Conservation (phyloP, 2,888 invertebrate species). For the Idaea biselata region DNA sequence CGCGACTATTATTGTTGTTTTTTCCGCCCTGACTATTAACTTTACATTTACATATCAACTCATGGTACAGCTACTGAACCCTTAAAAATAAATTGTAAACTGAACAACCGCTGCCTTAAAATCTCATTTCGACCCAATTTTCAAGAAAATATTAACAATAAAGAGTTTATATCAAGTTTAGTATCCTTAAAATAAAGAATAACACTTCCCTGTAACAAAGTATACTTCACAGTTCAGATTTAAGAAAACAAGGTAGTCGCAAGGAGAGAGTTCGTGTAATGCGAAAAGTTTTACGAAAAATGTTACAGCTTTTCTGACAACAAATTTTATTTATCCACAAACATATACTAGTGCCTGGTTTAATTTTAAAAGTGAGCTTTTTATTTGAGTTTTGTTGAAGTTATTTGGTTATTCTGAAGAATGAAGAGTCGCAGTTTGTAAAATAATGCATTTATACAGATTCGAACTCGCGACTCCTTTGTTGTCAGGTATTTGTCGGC, state of each 20-base stretch:
- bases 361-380: neutral
- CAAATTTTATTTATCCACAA: neutral
- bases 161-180: neutral
- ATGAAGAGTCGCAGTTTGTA: neutral
- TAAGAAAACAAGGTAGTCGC: neutral
- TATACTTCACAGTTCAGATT: neutral
- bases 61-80: too few species aligned
- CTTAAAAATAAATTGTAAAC: conserved; percentile 17
- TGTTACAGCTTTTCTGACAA: neutral
- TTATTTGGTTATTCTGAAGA: neutral
- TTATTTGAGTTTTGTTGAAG: neutral
- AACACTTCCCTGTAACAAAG: neutral
- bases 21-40: too few species aligned
- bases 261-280: neutral
- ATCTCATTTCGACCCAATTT: conserved; percentile 5
- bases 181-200: neutral
- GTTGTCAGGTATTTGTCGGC: too few species aligned
- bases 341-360: neutral
- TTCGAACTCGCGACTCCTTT: too few species aligned
- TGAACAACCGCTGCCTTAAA: conserved; percentile 4
- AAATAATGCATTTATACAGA: too few species aligned
- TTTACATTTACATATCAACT: too few species aligned
- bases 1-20: too few species aligned
- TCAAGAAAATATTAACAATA: neutral
- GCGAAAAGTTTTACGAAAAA: neutral